Conservation (phyloP, 2,888 invertebrate genomes). For the Abscondita cerata region DNA sequence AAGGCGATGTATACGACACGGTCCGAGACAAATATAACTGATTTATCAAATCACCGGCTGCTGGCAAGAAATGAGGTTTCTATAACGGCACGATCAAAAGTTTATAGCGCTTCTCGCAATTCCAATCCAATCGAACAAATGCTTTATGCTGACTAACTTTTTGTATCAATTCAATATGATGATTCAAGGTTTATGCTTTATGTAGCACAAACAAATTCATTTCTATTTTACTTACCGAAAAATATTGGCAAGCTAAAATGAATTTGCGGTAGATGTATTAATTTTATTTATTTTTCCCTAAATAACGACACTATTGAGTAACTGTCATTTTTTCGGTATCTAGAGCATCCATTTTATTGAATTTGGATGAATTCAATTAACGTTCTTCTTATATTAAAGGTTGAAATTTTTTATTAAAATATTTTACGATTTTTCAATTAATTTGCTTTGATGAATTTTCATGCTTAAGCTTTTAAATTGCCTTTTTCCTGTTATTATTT, state of each 20-base stretch:
- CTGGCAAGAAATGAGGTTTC: conserved; percentile 33
- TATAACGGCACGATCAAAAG: conserved; percentile 31
- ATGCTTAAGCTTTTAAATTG: too few species aligned
- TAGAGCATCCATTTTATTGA: too few species aligned
- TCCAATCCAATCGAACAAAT: conserved; percentile 32
- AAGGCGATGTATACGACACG: conserved; percentile 17
- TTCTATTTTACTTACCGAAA: neutral
- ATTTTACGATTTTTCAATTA: too few species aligned
- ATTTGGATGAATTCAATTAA: too few species aligned
- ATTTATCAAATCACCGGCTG: conserved; percentile 34
- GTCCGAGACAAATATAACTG: conserved; percentile 31
- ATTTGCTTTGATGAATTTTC: too few species aligned
- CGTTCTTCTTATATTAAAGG: too few species aligned
- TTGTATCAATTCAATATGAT: conserved; percentile 23
- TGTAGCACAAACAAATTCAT: neutral
- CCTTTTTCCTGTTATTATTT: too few species aligned
- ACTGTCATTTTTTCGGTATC: too few species aligned
- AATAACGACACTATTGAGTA: too few species aligned
- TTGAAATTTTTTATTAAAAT: too few species aligned
- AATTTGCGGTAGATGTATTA: too few species aligned
- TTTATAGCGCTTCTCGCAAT: conserved; percentile 31
- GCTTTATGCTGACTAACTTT: conserved; percentile 30
- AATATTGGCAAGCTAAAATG: neutral
- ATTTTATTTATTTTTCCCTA: too few species aligned
- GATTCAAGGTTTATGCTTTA: conserved; percentile 11